A percentile compares a stretch with the other conserved stretches of the same genome.
Evolutionary conservation across 2,113 vertebrate genomes (phyloP).

Genomic region (Hydrolagus affinis): DNA sequence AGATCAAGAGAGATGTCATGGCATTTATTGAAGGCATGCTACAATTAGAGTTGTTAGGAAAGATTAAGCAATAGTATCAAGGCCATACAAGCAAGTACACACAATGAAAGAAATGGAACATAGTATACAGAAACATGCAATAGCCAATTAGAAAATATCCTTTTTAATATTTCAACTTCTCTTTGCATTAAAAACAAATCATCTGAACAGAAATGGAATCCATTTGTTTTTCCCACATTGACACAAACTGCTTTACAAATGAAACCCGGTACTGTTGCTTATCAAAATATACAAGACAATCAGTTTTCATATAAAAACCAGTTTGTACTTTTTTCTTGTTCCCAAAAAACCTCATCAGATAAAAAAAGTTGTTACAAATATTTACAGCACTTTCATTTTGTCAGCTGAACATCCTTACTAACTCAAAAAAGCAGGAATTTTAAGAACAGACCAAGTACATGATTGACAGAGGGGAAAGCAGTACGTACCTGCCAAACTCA

Average conservation of each 20-base stretch:
- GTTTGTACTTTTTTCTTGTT: slow-evolving; percentile 61
- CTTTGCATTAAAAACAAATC: slow-evolving; percentile 66
- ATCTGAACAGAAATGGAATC: slow-evolving; percentile 57
- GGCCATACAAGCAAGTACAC: slow-evolving; percentile 56
- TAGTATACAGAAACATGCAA: slow-evolving; percentile 62
- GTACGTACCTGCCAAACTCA: not conserved
- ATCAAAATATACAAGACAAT: slow-evolving; percentile 73
- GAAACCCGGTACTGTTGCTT: slow-evolving; percentile 68
- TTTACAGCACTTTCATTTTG: slow-evolving; percentile 62
- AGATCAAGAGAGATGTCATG: slow-evolving; percentile 58
- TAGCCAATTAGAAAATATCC: slow-evolving; percentile 66
- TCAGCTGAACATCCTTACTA: slow-evolving; percentile 56
- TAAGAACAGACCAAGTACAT: slow-evolving; percentile 48
- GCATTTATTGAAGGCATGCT: slow-evolving; percentile 76
- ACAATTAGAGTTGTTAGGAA: slow-evolving; percentile 64
- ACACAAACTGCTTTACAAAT: slow-evolving; percentile 64
- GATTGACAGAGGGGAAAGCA: slow-evolving; percentile 34
- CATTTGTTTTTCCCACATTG: slow-evolving; percentile 47
- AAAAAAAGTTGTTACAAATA: slow-evolving; percentile 57
- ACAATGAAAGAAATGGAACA: slow-evolving; percentile 51
- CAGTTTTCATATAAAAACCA: slow-evolving; percentile 63
- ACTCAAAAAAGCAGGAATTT: slow-evolving; percentile 48
- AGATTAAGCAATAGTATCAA: slow-evolving; percentile 50
- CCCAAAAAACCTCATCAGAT: slow-evolving; percentile 50
- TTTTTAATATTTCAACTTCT: slow-evolving; percentile 71